Conservation (phyloP, 2,888 invertebrate genomes). For the Adineta ricciae region DNA sequence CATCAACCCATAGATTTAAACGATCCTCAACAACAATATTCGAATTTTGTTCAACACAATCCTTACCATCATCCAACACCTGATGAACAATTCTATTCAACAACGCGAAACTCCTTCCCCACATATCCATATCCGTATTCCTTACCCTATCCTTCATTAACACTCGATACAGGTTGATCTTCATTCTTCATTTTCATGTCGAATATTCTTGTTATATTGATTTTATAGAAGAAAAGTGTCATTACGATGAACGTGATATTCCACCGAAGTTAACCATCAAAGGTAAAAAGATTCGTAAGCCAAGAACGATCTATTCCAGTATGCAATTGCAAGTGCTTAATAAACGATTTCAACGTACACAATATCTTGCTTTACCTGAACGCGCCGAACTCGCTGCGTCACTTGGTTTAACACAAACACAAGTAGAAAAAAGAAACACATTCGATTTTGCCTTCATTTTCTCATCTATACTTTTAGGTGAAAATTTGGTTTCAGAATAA, state of each 20-base stretch:
- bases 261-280: constrained; percentile 14
- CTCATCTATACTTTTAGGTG: not conserved
- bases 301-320: constrained; percentile 95
- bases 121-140: constrained; percentile 3
- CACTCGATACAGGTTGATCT: not conserved
- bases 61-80: not conserved
- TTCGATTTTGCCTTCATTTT: not conserved
- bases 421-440: constrained; percentile 59
- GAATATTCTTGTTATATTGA: too few species aligned
- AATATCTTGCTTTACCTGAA: constrained; percentile 95
- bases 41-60: not conserved
- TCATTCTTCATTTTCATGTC: too few species aligned
- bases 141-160: not conserved
- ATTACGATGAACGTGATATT: constrained; percentile 13
- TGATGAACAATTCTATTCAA: not conserved
- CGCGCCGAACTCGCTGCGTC: constrained; percentile 95
- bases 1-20: not conserved
- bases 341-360: constrained; percentile 91
- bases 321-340: constrained; percentile 94
- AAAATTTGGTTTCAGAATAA: constrained; percentile 35
- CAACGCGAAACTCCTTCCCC: not conserved
- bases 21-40: constrained; percentile 9
- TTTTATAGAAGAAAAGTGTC: constrained; percentile 15
- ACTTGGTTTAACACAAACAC: constrained; percentile 94
- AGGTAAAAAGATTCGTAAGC: constrained; percentile 98